Evolutionary conservation across 2,113 vertebrate species (phyloP).

Genomic region (Pachycephala philippinensis): DNA sequence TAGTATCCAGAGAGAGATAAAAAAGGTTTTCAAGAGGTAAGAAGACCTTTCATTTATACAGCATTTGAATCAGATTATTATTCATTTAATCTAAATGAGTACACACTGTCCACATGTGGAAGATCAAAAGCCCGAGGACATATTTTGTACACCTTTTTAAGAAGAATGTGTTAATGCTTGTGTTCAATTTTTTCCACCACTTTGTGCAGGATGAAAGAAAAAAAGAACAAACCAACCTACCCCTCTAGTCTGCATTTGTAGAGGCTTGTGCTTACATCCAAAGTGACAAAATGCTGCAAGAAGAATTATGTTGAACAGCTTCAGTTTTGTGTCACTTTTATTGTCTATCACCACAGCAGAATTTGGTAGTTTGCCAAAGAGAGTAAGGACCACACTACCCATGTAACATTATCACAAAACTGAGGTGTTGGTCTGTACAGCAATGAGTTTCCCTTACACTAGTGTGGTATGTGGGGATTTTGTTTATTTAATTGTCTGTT

Average conservation of each 20-base stretch:
- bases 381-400: neutral
- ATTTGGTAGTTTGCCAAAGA: neutral
- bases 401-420: neutral
- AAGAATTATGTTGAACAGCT: neutral
- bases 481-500: neutral
- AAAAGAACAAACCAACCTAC: neutral
- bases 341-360: neutral
- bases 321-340: neutral
- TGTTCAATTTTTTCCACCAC: neutral
- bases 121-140: neutral
- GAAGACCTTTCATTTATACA: neutral
- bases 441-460: neutral
- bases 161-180: neutral
- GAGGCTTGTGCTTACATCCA: neutral
- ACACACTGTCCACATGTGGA: accelerated
- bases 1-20: neutral
- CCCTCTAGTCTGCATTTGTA: neutral
- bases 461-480: neutral
- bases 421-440: neutral
- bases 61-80: neutral
- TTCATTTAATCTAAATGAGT: neutral
- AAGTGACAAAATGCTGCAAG: neutral
- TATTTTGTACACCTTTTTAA: neutral
- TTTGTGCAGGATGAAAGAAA: neutral
- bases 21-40: neutral